phyloP scores from a whole-genome alignment of 2,113 vertebrate species.

The Theristicus caerulescens region DNA sequence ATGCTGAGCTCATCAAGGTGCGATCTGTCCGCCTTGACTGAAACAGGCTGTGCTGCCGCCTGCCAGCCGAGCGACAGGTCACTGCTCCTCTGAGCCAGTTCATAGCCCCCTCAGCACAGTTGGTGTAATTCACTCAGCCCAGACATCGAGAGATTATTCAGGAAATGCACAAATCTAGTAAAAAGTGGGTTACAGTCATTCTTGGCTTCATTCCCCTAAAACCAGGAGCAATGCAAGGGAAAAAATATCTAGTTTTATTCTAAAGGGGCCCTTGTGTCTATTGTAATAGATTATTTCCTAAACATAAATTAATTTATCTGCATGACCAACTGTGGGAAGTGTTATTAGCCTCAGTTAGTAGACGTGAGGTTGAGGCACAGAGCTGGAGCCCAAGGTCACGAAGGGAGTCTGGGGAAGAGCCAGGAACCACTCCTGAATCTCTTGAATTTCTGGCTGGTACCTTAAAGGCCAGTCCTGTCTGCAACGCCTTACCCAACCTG shows the following conservation, averaged over 20 bases:
- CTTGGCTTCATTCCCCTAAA: neutral
- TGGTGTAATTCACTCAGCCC: neutral
- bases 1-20: neutral
- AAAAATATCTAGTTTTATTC: neutral
- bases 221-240: neutral
- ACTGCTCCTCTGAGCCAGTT: neutral
- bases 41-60: neutral
- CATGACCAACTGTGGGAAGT: neutral
- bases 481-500: neutral
- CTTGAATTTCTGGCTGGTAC: neutral
- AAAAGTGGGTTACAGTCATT: neutral
- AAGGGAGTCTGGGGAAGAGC: neutral
- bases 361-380: neutral
- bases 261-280: neutral
- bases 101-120: neutral
- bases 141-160: neutral
- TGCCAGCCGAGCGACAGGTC: neutral
- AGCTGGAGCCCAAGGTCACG: neutral
- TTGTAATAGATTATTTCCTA: neutral
- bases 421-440: neutral
- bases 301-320: neutral
- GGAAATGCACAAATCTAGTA: neutral
- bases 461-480: neutral
- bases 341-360: neutral
- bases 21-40: neutral